Percentiles rank a stretch among this genome's conserved stretches.
These are phyloP conservation scores for Scytalopus superciliaris DNA, from an alignment of 2,113 vertebrate genomes.

Conservation along the genomic window DNA sequence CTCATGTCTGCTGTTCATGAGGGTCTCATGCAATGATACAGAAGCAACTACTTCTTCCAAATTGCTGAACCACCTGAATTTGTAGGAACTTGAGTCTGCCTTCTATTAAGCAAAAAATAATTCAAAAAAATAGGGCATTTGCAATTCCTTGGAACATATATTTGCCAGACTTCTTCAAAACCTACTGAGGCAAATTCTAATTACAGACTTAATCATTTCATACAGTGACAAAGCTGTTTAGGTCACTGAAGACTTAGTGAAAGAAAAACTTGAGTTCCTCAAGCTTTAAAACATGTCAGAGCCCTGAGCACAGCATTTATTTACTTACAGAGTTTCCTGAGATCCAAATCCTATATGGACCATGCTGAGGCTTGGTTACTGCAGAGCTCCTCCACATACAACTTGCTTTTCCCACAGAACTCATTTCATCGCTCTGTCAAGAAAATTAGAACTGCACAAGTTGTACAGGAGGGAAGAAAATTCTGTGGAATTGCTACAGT, in stretches of 20 bases:
- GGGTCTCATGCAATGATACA: neutral
- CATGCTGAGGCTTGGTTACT: neutral
- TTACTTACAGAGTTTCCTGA: neutral
- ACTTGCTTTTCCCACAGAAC: neutral
- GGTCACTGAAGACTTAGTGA: neutral
- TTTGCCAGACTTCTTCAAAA: neutral
- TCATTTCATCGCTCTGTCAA: neutral
- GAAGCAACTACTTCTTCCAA: neutral
- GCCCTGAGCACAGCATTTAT: neutral
- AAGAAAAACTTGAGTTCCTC: neutral
- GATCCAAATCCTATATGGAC: neutral
- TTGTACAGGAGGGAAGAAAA: neutral
- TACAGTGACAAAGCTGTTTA: neutral
- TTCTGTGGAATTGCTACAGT: no score
- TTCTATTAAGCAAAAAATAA: neutral
- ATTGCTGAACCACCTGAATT: neutral
- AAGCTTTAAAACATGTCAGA: neutral
- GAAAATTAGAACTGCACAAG: neutral
- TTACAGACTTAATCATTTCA: neutral
- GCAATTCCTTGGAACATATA: neutral
- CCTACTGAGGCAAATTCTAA: neutral
- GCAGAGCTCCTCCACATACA: neutral
- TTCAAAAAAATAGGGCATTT: neutral
- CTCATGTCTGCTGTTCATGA: fast-evolving
- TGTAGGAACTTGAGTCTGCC: neutral